Percentiles rank a stretch among this genome's conserved stretches.
phyloP scores from a whole-genome alignment of 2,797 vertebrate genomes.

The Crypturellus tataupa region DNA sequence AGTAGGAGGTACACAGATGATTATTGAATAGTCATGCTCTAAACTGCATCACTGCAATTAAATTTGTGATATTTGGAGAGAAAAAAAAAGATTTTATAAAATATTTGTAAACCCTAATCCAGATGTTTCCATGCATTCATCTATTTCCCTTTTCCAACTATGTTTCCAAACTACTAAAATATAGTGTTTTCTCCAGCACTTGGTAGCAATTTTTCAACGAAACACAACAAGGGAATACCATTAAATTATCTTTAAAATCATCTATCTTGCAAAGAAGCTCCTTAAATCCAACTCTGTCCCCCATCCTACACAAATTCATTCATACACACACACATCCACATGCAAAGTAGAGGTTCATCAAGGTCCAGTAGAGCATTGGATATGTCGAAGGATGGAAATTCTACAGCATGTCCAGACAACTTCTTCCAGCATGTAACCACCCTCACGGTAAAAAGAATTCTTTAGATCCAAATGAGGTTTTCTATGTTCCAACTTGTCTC shows the following conservation, averaged over 20 bases:
- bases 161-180: background rate
- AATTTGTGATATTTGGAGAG: background rate
- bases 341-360: background rate
- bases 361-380: background rate
- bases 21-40: slow-evolving; percentile 30
- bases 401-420: background rate
- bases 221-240: background rate
- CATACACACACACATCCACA: background rate
- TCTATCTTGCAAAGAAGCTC: background rate
- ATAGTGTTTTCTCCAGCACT: background rate
- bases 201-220: background rate
- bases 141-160: background rate
- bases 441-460: background rate
- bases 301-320: background rate
- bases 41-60: background rate
- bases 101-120: background rate
- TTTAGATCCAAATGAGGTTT: background rate
- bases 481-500: background rate
- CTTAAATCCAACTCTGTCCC: background rate
- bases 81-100: background rate
- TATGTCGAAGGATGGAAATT: slow-evolving; percentile 27
- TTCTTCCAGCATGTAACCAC: slow-evolving; percentile 51
- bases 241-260: background rate
- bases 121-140: background rate
- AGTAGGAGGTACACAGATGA: background rate